Base-by-base conservation (phyloP, 2,113 vertebrate species). In the Dipodomys spectabilis region DNA sequence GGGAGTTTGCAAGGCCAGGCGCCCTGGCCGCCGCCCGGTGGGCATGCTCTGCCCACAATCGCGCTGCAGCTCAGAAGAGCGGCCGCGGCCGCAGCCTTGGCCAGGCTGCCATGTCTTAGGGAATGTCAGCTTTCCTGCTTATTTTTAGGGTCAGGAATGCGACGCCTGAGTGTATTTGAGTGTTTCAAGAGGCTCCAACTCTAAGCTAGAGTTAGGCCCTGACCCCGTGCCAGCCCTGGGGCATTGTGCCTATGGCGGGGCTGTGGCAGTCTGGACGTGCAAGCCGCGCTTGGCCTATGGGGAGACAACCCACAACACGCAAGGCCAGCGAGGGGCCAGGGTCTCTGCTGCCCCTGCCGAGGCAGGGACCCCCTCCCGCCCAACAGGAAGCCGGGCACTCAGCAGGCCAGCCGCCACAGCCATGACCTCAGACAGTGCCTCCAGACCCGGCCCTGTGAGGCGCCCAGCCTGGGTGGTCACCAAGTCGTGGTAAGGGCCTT, bases 91-190 rank as follows among this genome's bases (percentile, higher is more conserved):
- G 22, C 11, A 16, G 39, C 89, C 94, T 96, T 93, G 95, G 96
- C 97, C 32, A n/a, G 45, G 95, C 75, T 12, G 1, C 28, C 16
- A 5, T 28, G 90, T 89, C 96, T 94, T 68, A 95, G 80, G 94
- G 94, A 95, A 95, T 64, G 93, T 88, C 84, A 91, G 92, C 68
- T 60, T 72, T 53, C 88, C 32, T 28, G 7, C 90, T 96, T 97
- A 97, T 97, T 96, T 97, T 97, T 97, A 97, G 93, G 94, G 78
- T 86, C 32, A 93, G 97, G 97, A 97, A 97, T 97, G 95, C 15
- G 82, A 72, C 2, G 35, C 90, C 95, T 94, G 94, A 95, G 86
- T 74, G 77, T 88, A 90, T 95, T 89, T 86, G 92, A 82, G 86
- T 88, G 96, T 94, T 82, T 15, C 68, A 23, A 85, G 82, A 92